Evolutionary conservation across 2,888 invertebrate genomes (phyloP), one percentile per base, ranked within the genome.

Genomic region (Rhingia campestris): DNA sequence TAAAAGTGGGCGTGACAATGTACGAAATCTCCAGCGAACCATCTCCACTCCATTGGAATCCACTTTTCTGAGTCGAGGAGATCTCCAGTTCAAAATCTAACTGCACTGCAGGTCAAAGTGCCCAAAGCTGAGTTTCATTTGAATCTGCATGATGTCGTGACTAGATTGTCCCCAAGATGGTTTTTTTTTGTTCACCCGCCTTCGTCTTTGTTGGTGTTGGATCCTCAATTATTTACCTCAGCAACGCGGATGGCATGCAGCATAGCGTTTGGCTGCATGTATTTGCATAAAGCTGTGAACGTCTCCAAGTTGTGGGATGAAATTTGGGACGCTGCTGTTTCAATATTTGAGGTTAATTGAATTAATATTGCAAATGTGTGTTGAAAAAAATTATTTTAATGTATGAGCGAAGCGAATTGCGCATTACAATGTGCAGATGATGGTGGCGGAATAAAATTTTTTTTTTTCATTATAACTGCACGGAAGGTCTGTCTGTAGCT

Each of bases 151-250:
- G 35, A 54, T 66, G 59, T 81, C 81, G 81, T 81, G 76, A 76
- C 76, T 49, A 54, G 81, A 76, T 72, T 81, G 66, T 61, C 61
- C 72, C 54, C 72, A 66, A 76, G 81, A 77, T 64, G 58, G 7
- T 49, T 37, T 56, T 56, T 54, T 14, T 51, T 4, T 64, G 47
- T 10, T 10, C 37, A n/a, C 47, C 54, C 35, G 4, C 2, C 43
- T 6, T 72, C 47, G 35, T 45, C 22, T 32, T 14, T 53, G 22
- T 22, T 22, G 22, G 22, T 22, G 22, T 22, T 22, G 22, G 22
- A 22, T 22, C 22, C 22, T 54, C 41, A 39, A 4, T 41, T 56
- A 30, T 54, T 12, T 37, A 6, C 45, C 7, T 47, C 37, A 47
- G 33, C 6, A 10, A 1, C 12, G 32, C 47, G 14, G 14, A 47